These are phyloP conservation scores for Teleogryllus occipitalis DNA, from an alignment of 1,140 invertebrate species.

Conservation along the genomic window DNA sequence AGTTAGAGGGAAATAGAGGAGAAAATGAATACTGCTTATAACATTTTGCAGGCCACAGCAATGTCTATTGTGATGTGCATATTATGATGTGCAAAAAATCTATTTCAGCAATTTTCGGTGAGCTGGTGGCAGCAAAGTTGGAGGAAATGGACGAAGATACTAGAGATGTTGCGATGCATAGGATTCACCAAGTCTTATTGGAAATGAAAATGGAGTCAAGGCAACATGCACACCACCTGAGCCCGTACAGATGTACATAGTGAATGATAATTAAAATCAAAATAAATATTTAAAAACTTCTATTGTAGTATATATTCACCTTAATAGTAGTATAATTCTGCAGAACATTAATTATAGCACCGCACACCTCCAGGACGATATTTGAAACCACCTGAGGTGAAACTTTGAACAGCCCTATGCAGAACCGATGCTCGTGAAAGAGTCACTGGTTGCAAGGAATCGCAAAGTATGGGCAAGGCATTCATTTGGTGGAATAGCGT, in stretches of 20 bases:
- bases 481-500: constrained; percentile 27
- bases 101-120: neutral
- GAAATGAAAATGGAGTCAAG: no score
- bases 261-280: neutral
- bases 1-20: neutral
- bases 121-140: neutral
- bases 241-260: neutral
- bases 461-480: constrained; percentile 29
- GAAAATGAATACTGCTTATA: neutral
- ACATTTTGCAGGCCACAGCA: neutral
- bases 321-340: constrained; percentile 27
- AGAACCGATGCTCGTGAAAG: constrained; percentile 29
- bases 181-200: no score
- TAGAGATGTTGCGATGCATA: no score
- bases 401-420: constrained; percentile 32
- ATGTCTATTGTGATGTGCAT: no score
- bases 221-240: neutral
- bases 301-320: constrained; percentile 21
- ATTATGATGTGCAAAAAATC: neutral
- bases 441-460: constrained; percentile 31
- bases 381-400: constrained; percentile 28
- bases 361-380: constrained; percentile 27
- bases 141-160: neutral
- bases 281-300: neutral
- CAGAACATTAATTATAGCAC: constrained; percentile 26